These are phyloP conservation scores for Diarsia mendica DNA, from an alignment of 2,888 invertebrate genomes.

Conservation along the genomic window DNA sequence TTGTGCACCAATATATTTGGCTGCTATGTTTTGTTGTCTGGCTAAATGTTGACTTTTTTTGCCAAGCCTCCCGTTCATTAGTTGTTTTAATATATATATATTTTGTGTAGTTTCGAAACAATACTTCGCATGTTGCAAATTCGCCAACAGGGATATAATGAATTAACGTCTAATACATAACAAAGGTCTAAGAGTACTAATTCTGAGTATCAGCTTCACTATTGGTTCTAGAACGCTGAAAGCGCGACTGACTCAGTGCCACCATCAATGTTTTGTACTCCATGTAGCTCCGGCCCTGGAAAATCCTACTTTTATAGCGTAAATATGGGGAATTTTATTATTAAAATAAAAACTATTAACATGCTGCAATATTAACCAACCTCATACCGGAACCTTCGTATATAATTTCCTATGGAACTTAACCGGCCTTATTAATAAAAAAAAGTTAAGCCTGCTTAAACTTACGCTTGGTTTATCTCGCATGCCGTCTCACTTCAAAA, in stretches of 20 bases:
- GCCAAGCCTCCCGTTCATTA: not conserved
- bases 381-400: slow-evolving; percentile 26
- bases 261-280: slow-evolving; percentile 87
- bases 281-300: slow-evolving; percentile 82
- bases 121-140: slow-evolving; percentile 51
- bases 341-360: slow-evolving; percentile 49
- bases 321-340: slow-evolving; percentile 83
- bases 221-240: slow-evolving; percentile 84
- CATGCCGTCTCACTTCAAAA: no score
- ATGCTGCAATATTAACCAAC: slow-evolving; percentile 56
- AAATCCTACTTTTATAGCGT: slow-evolving; percentile 88
- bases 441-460: no score
- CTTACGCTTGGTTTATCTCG: no score
- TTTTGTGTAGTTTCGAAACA: slow-evolving; percentile 36
- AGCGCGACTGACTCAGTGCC: slow-evolving; percentile 82
- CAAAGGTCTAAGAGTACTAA: slow-evolving; percentile 63
- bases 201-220: slow-evolving; percentile 70
- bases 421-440: no score
- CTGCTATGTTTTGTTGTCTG: slow-evolving; percentile 37
- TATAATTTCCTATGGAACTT: slow-evolving; percentile 42
- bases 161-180: slow-evolving; percentile 43
- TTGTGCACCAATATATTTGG: slow-evolving; percentile 5
- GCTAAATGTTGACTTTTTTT: slow-evolving; percentile 16
- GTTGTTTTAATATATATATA: slow-evolving; percentile 21
- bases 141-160: slow-evolving; percentile 12